Evolutionary conservation across 2,888 invertebrate species (phyloP).

Genomic region (Carterocephalus palaemon): DNA sequence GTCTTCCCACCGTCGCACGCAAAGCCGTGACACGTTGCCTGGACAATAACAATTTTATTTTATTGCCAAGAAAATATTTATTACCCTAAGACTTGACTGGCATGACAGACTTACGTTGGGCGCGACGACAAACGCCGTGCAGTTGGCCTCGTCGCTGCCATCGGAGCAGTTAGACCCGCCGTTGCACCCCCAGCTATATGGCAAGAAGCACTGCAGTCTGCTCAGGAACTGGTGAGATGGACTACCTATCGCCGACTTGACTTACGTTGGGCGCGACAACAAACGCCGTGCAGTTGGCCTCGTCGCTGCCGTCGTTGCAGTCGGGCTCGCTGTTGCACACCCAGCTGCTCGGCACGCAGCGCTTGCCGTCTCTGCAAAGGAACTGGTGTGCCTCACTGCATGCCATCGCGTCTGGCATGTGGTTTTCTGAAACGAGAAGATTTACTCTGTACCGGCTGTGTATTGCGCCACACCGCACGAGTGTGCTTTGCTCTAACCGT

Average conservation of each 20-base stretch:
- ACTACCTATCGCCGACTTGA: too few relatives aligned
- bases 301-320: slow-evolving; percentile 84
- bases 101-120: slow-evolving; percentile 49
- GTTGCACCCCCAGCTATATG: slow-evolving; percentile 80
- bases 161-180: slow-evolving; percentile 82
- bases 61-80: neutral
- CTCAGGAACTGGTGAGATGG: too few relatives aligned
- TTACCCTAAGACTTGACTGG: too few relatives aligned
- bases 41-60: too few relatives aligned
- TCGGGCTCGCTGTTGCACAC: slow-evolving; percentile 85
- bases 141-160: slow-evolving; percentile 80
- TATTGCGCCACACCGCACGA: too few relatives aligned
- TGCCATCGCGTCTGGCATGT: slow-evolving; percentile 38
- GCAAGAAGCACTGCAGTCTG: neutral
- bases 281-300: slow-evolving; percentile 55
- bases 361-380: slow-evolving; percentile 76
- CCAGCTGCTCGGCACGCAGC: slow-evolving; percentile 84
- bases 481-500: too few relatives aligned
- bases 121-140: slow-evolving; percentile 35
- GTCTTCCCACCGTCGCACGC: slow-evolving; percentile 78
- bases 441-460: too few relatives aligned
- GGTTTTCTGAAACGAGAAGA: slow-evolving; percentile 38
- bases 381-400: slow-evolving; percentile 73
- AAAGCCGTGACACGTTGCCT: slow-evolving; percentile 80
- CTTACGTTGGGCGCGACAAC: slow-evolving; percentile 40